Percentiles rank a stretch among this genome's conserved stretches.
Evolutionary conservation across 2,113 vertebrate species (phyloP).

Genomic region (Leuciscus idus): DNA sequence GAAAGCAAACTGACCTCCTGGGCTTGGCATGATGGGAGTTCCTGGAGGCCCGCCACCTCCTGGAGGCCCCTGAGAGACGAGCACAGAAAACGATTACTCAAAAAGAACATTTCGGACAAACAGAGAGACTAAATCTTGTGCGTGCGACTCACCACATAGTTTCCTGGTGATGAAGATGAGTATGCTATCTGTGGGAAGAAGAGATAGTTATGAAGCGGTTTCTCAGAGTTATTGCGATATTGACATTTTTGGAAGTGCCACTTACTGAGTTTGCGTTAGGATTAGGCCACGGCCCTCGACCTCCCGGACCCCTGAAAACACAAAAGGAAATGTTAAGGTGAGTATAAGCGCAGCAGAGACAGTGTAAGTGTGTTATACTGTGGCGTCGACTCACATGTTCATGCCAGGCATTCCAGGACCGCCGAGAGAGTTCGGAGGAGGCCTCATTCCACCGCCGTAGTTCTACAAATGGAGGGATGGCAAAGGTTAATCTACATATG

Average conservation of each 20-base stretch:
- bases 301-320: conserved; percentile 82
- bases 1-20: conserved; percentile 79
- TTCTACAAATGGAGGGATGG: conserved; percentile 65
- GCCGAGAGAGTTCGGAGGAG: conserved; percentile 77
- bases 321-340: conserved; percentile 15
- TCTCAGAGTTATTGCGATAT: neutral
- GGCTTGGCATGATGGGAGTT: conserved; percentile 92
- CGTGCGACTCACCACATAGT: conserved; percentile 86
- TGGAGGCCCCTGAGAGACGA: conserved; percentile 81
- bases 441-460: conserved; percentile 77
- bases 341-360: neutral
- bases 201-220: neutral
- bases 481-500: neutral
- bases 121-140: neutral
- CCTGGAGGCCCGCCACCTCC: conserved; percentile 88
- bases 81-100: neutral
- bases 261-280: conserved; percentile 81
- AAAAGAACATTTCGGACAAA: neutral
- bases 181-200: conserved; percentile 81
- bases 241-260: conserved; percentile 5
- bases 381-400: conserved; percentile 77
- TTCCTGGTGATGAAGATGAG: conserved; percentile 90
- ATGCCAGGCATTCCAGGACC: conserved; percentile 78
- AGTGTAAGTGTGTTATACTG: too few relatives aligned
- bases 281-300: conserved; percentile 82